Conservation (phyloP, 2,888 invertebrate genomes). For the Cremastinae sp. region DNA sequence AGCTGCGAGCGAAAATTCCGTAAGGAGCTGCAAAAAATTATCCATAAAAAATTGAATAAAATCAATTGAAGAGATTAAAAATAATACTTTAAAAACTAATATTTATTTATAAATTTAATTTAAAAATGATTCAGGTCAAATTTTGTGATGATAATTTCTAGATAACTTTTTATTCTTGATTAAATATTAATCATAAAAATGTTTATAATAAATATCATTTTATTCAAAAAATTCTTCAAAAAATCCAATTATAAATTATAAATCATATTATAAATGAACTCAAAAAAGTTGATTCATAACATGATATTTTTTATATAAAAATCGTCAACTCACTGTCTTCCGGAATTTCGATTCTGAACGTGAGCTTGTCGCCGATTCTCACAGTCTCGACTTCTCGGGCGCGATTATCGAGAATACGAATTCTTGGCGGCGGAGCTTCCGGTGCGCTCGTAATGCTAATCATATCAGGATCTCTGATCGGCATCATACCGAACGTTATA, state of each 20-base stretch:
- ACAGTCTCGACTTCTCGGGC: conserved; percentile 96
- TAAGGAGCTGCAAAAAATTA: conserved; percentile 88
- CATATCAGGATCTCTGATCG: conserved; percentile 97
- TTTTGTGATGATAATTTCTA: no score
- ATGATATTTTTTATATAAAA: no score
- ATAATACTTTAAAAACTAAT: conserved; percentile 44
- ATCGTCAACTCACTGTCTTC: conserved; percentile 90
- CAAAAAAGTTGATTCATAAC: no score
- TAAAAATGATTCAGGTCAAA: no score
- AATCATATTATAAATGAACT: no score
- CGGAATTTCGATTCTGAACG: conserved; percentile 97
- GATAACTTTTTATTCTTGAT: no score
- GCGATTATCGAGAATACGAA: conserved; percentile 93
- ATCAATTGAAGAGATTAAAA: background rate
- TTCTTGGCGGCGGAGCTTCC: conserved; percentile 96
- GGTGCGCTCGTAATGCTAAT: conserved; percentile 97
- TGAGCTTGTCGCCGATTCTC: conserved; percentile 95
- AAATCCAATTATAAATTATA: no score
- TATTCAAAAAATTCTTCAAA: no score
- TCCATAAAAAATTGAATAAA: background rate
- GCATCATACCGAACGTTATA: conserved; percentile 98
- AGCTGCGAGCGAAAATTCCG: conserved; percentile 96
- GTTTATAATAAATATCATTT: no score
- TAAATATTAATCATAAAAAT: no score
- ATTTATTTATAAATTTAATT: conserved; percentile 1